phyloP scores from a whole-genome alignment of 2,888 invertebrate species.

The Cephus spinipes region DNA sequence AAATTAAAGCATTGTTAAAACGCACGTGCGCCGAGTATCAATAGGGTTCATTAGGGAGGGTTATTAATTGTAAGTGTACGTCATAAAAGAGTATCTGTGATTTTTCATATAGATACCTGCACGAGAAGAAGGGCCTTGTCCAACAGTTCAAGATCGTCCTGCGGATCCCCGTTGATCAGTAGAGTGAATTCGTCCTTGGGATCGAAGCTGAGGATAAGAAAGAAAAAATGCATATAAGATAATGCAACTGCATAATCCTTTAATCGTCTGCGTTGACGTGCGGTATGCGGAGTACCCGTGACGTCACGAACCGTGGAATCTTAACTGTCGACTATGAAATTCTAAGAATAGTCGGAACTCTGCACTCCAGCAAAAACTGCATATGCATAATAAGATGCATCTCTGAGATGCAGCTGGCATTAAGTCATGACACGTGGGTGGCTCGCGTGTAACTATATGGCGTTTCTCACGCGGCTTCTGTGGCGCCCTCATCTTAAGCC shows the following conservation, averaged over 20 bases:
- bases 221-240: background rate
- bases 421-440: conserved; percentile 52
- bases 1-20: conserved; percentile 20
- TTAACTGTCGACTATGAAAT: too few relatives aligned
- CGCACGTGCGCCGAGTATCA: too few relatives aligned
- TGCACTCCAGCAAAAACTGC: background rate
- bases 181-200: conserved; percentile 68
- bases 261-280: too few relatives aligned
- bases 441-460: conserved; percentile 32
- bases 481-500: conserved; percentile 29
- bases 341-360: too few relatives aligned
- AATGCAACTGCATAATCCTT: too few relatives aligned
- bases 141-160: conserved; percentile 68
- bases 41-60: too few relatives aligned
- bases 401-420: conserved; percentile 27
- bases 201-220: conserved; percentile 59
- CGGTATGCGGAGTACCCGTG: too few relatives aligned
- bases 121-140: conserved; percentile 68
- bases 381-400: background rate
- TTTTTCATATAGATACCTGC: conserved; percentile 49
- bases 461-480: conserved; percentile 47
- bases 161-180: conserved; percentile 67
- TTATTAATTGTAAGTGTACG: too few relatives aligned
- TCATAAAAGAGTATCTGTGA: too few relatives aligned
- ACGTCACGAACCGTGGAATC: too few relatives aligned